Conservation (phyloP, 2,888 invertebrate species). For the Pterobdella sp. region DNA sequence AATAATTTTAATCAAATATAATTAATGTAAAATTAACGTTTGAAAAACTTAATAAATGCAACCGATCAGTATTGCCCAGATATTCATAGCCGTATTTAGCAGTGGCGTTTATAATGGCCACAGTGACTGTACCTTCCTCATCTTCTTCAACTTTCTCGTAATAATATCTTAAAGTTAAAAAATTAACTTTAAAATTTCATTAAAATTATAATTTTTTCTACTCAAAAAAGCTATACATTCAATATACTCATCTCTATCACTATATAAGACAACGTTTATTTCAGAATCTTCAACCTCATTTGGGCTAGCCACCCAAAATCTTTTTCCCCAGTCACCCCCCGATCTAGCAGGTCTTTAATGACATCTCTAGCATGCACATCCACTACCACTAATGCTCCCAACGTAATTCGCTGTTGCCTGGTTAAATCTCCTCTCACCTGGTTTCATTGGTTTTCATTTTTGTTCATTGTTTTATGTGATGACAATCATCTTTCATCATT, state of each 20-base stretch:
- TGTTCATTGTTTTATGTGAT: no score
- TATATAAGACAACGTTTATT: no score
- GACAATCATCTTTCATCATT: no score
- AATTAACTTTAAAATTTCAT: not conserved
- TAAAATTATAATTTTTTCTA: not conserved
- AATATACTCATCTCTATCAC: not conserved
- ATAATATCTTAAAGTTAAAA: conserved; percentile 56
- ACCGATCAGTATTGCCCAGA: conserved; percentile 64
- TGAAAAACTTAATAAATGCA: conserved; percentile 8
- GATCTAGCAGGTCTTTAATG: conserved; percentile 57
- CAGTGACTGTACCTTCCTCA: conserved; percentile 38
- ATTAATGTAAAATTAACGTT: not conserved
- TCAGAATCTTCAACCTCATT: conserved; percentile 57
- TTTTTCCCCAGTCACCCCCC: conserved; percentile 60
- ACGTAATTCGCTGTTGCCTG: conserved; percentile 75
- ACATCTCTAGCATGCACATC: conserved; percentile 90
- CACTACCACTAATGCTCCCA: conserved; percentile 79
- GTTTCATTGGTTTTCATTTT: no score
- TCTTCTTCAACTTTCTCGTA: conserved; percentile 58
- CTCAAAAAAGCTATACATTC: no score
- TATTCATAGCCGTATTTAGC: conserved; percentile 88
- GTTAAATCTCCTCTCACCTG: conserved; percentile 68
- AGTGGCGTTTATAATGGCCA: conserved; percentile 81
- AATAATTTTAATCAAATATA: conserved; percentile 6
- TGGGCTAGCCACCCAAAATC: conserved; percentile 88